Evolutionary conservation across 1,140 invertebrate species (phyloP), one percentile per base, ranked within the genome.

Genomic region (Choristoneura fumiferana): DNA sequence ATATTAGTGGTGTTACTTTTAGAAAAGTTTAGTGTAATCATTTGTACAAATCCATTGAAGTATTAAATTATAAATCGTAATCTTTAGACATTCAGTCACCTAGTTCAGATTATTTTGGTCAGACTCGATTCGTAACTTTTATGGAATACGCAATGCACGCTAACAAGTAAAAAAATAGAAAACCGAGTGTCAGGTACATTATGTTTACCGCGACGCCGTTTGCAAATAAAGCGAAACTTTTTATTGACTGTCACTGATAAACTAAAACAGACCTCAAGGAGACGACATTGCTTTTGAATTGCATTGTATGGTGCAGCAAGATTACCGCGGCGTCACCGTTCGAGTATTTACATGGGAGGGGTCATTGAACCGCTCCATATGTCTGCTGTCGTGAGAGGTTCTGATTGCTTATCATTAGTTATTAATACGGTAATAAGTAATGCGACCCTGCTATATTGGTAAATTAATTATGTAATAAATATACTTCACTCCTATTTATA

Each of bases 371-470:
- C 12, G 43, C 22, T 18, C 12, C 43, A 22, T 49, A 17, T 29
- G 43, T 49, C 43, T 12, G 17, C 17, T n/a, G 10, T 45, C 40
- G 17, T n/a, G 43, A 18, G 40, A 49, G 43, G 22, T 49, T 15
- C 17, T 22, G 43, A 49, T 49, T 49, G 43, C 43, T 49, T 49
- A 49, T 49, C 43, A 33, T 49, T 49, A 49, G 43, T 49, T 49
- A 49, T 49, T 49, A 49, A 49, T 49, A 49, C 18, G 17, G 43
- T 18, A 49, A 33, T 49, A 49, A 49, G 43, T 49, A 49, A 49
- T 49, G 43, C 18, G 43, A 49, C 18, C 22, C 43, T 49, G 43
- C 12, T 22, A 12, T 49, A 6, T 49, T 49, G 18, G 18, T 49
- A 22, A 29, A 29, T 29, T 49, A 18, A 10, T 45, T 49, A 49